Base-by-base conservation (phyloP, 1,140 invertebrate genomes). In the Bombus ignitus region DNA sequence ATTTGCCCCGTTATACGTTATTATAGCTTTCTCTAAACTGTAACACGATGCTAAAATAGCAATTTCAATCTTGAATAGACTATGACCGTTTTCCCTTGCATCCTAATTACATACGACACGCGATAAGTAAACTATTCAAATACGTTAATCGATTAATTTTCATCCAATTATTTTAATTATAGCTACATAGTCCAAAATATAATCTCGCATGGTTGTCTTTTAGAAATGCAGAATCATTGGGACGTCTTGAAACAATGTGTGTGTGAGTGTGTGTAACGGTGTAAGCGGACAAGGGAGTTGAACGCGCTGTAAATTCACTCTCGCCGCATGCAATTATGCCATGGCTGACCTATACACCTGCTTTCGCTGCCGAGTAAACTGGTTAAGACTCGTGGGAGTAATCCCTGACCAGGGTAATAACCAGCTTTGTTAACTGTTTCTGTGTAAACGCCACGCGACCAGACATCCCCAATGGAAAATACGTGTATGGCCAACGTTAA, bases 321-420 rank as follows among this genome's bases (percentile, higher is more conserved):
- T 72, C 9, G n/a, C 68, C 68, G 37, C 47, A 42, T 81, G 68
- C 79, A 81, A 81, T 81, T 81, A 59, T 35, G 10, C 47, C 47
- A 22, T 47, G 53, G 15, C 25, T 59, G 39, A 25, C 28, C 37
- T 47, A n/a, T 59, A 59, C 68, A 59, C 68, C 68, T 81, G 37
- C 66, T 72, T 72, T 72, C 66, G 37, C 37, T 13, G 18, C 35
- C 37, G 37, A 57, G 37, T 81, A 72, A 81, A 81, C 44, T 62
- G 44, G 47, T 72, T 72, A 59, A 72, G 37, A 72, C 79, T 72
- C 68, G 47, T 28, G 79, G 79, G 79, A 81, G 44, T 72, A 81
- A 81, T 81, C 47, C 12, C 37, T 81, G 37, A 25, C 47, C 79
- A n/a, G 28, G 47, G 47, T 72, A 81, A 59, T 81, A 81, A 81